phyloP scores from a whole-genome alignment of 2,888 invertebrate genomes.

The Atrina japonica region DNA sequence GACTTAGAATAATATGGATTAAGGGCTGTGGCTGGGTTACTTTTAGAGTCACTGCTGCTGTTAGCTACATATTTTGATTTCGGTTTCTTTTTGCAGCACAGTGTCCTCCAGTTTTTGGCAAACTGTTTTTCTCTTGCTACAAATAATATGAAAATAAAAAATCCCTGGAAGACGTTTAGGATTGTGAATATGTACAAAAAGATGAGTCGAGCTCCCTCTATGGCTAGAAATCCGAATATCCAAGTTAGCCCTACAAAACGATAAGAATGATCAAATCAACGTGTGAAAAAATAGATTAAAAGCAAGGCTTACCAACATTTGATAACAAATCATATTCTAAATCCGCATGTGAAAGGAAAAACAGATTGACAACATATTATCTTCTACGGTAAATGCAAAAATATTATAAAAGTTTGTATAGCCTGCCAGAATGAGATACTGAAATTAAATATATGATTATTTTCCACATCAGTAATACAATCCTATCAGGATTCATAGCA shows the following conservation, averaged over 20 bases:
- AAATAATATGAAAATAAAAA: constrained; percentile 73
- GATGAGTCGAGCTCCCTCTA: constrained; percentile 67
- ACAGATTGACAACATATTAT: neutral
- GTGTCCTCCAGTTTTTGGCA: constrained; percentile 56
- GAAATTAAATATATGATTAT: too few species aligned
- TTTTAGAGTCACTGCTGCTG: too few species aligned
- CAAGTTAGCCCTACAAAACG: constrained; percentile 71
- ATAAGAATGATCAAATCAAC: too few species aligned
- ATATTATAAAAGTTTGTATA: neutral
- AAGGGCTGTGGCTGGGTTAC: neutral
- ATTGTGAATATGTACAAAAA: constrained; percentile 79
- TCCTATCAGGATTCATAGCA: too few species aligned
- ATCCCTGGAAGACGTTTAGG: constrained; percentile 72
- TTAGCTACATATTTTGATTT: constrained; percentile 23
- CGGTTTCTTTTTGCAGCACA: constrained; percentile 52
- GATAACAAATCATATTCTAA: too few species aligned
- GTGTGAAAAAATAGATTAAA: too few species aligned
- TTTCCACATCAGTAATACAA: too few species aligned
- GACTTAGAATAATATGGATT: too few species aligned
- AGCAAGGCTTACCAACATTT: too few species aligned
- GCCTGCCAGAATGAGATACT: too few species aligned
- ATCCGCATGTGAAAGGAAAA: too few species aligned
- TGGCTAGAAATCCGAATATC: constrained; percentile 77
- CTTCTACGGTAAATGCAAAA: neutral
- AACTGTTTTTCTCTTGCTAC: constrained; percentile 66